phyloP scores from a whole-genome alignment of 1,140 invertebrate species.

The Drosophila pandora region DNA sequence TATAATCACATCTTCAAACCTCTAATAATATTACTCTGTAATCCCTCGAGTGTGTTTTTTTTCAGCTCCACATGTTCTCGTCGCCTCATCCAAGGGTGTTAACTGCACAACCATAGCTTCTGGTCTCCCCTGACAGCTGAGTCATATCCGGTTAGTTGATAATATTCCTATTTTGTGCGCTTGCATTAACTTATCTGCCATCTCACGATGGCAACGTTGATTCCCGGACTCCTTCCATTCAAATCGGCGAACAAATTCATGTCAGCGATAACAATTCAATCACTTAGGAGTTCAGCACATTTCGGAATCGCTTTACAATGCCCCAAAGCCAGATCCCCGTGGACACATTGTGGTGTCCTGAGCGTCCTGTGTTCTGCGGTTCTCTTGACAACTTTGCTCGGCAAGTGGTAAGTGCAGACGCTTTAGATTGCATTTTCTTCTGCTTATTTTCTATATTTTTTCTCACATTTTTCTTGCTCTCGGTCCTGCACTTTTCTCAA shows the following conservation, averaged over 20 bases:
- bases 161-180: slow-evolving; percentile 6
- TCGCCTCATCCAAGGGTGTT: neutral
- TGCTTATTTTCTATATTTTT: slow-evolving; percentile 45
- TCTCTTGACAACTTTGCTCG: slow-evolving; percentile 15
- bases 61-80: neutral
- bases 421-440: slow-evolving; percentile 46
- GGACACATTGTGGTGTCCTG: slow-evolving; percentile 41
- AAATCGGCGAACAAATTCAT: slow-evolving; percentile 65
- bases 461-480: slow-evolving; percentile 15
- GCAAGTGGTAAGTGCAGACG: slow-evolving; percentile 38
- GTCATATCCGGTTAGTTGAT: slow-evolving; percentile 13
- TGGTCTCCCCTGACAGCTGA: neutral
- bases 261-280: slow-evolving; percentile 75
- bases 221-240: slow-evolving; percentile 24
- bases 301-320: slow-evolving; percentile 64
- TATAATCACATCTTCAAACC: neutral
- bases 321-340: slow-evolving; percentile 31
- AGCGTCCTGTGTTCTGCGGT: slow-evolving; percentile 2
- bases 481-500: slow-evolving; percentile 50
- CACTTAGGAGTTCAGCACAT: slow-evolving; percentile 71
- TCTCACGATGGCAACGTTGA: slow-evolving; percentile 22
- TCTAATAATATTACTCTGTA: neutral
- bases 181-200: slow-evolving; percentile 28
- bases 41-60: neutral
- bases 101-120: neutral